phyloP scores from a whole-genome alignment of 1,140 invertebrate genomes.

The Drosophila trapezifrons region DNA sequence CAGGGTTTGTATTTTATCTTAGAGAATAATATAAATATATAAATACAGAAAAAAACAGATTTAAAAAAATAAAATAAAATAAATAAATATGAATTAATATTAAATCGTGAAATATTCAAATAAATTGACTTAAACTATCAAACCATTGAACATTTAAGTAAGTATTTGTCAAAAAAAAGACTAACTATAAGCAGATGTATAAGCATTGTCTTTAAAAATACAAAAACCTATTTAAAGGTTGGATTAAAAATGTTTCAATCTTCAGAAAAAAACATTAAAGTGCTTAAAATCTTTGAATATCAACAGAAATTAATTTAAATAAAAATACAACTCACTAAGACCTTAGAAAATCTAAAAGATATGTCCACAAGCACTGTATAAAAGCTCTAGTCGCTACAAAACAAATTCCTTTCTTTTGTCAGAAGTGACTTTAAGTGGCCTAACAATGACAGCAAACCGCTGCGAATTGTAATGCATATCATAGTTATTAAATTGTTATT shows the following conservation, averaged over 20 bases:
- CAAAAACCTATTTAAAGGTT: not conserved
- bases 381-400: conserved; percentile 11
- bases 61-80: not conserved
- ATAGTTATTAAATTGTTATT: conserved; percentile 44
- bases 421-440: conserved; percentile 16
- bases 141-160: not conserved
- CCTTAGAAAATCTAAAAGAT: not conserved
- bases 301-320: not conserved
- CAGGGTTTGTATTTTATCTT: not conserved
- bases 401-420: conserved; percentile 16
- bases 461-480: conserved; percentile 35
- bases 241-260: not conserved
- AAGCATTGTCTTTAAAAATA: not conserved
- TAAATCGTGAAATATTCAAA: no score
- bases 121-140: no score
- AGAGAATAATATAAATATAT: not conserved
- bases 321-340: not conserved
- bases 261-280: not conserved
- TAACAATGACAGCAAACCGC: conserved; percentile 26
- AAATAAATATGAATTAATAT: not conserved
- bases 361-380: not conserved
- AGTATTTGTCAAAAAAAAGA: not conserved
- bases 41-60: no score
- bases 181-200: no score
- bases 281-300: not conserved